Base-by-base conservation (phyloP, 92 coral and sea anemone genomes). In the Metridium senile region DNA sequence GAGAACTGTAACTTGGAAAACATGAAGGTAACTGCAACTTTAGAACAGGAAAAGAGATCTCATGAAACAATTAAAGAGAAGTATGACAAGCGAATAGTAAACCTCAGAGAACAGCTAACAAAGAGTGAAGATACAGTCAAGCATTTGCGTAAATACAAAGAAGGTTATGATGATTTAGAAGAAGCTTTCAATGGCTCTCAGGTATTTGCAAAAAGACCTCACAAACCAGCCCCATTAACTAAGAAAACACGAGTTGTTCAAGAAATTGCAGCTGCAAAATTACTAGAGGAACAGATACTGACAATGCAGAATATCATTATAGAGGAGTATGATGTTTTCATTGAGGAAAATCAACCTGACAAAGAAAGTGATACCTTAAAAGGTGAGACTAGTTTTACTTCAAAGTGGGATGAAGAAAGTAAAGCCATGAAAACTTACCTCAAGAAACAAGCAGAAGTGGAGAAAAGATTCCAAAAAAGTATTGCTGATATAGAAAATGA, bases 401-500 rank as follows among this genome's bases (percentile, higher is more conserved):
- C 81, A 54, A 79, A 54, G 49, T 79, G 84, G 84, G 97, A 89
- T 68, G 88, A 89, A 27, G 97, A 91, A 78, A 87, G 81, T 43
- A 93, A 82, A 66, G 61, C 63, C 30, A 78, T 90, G 81, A 68
- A 66, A 11, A 81, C 59, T 11, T 83, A 76, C 78, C 73, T 83
- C 54, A 73, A 84, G 53, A 74, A 77, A 46, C 72, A 82, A 39
- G 83, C 84, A 63, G 81, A 91, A 61, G 76, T 83, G 26, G 90
- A 86, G 57, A 81, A 82, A 67, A 80, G 92, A 54, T 96, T 86
- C 76, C 85, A 87, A 62, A 79, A 77, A 29, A 96, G 87, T 72
- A 93, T 96, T 53, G 84, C 86, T 58, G 94, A 93, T 79, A 79
- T 96, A 43, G 85, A 93, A 71, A 93, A 85, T 81, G 99, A 96